Evolutionary conservation across 2,888 invertebrate species (phyloP).

Genomic region (Tanytarsus gracilentus): DNA sequence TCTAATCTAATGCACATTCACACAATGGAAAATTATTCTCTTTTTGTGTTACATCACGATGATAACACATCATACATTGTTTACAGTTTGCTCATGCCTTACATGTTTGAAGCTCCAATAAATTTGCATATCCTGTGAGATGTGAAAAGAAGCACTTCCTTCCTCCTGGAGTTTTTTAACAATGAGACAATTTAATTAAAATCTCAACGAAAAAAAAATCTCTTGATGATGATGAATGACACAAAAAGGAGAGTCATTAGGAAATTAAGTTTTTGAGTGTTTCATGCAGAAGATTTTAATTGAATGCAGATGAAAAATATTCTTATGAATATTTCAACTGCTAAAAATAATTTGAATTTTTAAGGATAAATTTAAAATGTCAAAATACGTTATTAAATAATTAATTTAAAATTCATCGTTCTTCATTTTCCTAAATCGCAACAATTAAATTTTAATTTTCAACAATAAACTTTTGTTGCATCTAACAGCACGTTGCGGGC

Average conservation of each 20-base stretch:
- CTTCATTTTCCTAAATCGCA: too few relatives aligned
- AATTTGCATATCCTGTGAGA: constrained; percentile 27
- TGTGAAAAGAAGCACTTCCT: constrained; percentile 12
- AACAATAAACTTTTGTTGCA: background rate
- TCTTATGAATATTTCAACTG: too few relatives aligned
- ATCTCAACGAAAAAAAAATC: background rate
- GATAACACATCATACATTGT: background rate
- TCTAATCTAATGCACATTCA: constrained; percentile 23
- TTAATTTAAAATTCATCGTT: too few relatives aligned
- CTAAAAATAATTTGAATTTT: too few relatives aligned
- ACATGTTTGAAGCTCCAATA: constrained; percentile 3
- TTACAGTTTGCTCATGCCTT: background rate
- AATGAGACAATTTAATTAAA: constrained; percentile 28
- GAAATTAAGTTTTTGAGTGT: too few relatives aligned
- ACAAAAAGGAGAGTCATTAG: too few relatives aligned
- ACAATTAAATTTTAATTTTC: too few relatives aligned
- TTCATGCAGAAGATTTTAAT: too few relatives aligned
- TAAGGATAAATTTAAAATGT: too few relatives aligned
- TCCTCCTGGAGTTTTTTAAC: constrained; percentile 8
- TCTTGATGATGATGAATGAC: too few relatives aligned
- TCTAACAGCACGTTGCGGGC: background rate
- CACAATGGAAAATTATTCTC: background rate
- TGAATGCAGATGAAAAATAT: too few relatives aligned
- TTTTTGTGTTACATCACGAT: background rate
- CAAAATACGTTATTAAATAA: too few relatives aligned